Evolutionary conservation across 1,140 invertebrate species (phyloP).

Genomic region (Magallana gigas): DNA sequence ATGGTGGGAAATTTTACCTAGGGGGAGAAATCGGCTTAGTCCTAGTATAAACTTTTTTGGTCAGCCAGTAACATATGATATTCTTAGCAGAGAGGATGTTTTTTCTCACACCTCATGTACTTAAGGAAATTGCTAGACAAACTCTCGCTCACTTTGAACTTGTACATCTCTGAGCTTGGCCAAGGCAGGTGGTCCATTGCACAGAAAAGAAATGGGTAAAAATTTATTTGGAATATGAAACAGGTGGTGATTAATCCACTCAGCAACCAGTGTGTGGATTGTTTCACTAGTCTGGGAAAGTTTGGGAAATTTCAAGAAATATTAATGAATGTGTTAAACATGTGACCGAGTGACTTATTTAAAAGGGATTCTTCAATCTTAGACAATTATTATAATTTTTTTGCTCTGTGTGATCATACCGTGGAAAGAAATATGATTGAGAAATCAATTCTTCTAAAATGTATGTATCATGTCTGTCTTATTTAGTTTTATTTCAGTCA

Average conservation of each 20-base stretch:
- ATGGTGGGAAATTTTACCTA: constrained; percentile 5
- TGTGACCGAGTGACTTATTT: constrained; percentile 8
- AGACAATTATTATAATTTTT: no score
- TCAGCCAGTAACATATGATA: neutral
- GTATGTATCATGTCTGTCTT: neutral
- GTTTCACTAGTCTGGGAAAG: constrained; percentile 29
- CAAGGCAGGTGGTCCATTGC: constrained; percentile 19
- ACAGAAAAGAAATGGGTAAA: constrained; percentile 10
- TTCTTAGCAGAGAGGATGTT: constrained; percentile 1
- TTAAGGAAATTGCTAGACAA: constrained; percentile 9
- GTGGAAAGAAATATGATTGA: neutral
- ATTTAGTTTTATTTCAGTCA: neutral
- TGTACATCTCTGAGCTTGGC: constrained; percentile 36
- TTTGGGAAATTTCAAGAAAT: neutral
- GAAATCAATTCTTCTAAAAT: neutral
- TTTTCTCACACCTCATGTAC: constrained; percentile 12
- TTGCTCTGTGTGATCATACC: no score
- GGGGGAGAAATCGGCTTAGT: neutral
- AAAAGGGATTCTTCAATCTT: neutral
- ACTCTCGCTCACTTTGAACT: constrained; percentile 19
- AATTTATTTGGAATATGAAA: constrained; percentile 11
- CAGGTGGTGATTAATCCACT: constrained; percentile 30
- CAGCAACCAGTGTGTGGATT: constrained; percentile 20
- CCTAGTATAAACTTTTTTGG: neutral
- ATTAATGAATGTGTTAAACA: constrained; percentile 22